phyloP scores from a whole-genome alignment of 2,113 vertebrate species.

The Epinephelus moara region DNA sequence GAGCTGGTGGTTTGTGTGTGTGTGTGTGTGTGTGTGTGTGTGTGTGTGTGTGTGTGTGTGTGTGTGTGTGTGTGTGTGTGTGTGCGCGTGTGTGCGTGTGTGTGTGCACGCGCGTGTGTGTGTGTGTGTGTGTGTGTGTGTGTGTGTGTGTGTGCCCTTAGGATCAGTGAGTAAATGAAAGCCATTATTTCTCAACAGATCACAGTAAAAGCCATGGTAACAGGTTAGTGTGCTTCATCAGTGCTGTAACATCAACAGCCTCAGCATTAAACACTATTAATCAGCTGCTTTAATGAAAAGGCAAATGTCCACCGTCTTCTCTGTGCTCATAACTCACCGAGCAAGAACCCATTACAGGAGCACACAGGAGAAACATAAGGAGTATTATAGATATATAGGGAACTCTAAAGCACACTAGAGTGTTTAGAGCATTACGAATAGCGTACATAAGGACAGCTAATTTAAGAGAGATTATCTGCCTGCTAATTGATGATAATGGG shows the following conservation, averaged over 20 bases:
- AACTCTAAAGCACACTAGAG: slow-evolving; percentile 13
- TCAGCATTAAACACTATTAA: slow-evolving; percentile 65
- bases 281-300: slow-evolving; percentile 78
- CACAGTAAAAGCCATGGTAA: slow-evolving; percentile 64
- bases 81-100: slow-evolving; percentile 3
- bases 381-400: slow-evolving; percentile 37
- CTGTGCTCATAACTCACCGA: slow-evolving; percentile 55
- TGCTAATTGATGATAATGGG: slow-evolving; percentile 2
- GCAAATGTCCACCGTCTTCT: slow-evolving; percentile 47
- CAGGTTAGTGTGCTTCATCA: slow-evolving; percentile 59
- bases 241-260: slow-evolving; percentile 45
- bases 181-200: slow-evolving; percentile 67
- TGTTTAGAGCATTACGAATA: slow-evolving; percentile 12
- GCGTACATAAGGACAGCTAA: not conserved
- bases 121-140: slow-evolving; percentile 2
- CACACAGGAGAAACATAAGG: slow-evolving; percentile 47
- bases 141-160: slow-evolving; percentile 29
- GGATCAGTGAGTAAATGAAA: slow-evolving; percentile 70
- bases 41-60: not conserved
- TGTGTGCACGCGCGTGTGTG: slow-evolving; percentile 2
- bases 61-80: slow-evolving; percentile 17
- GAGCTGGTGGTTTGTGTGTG: not conserved
- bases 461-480: slow-evolving; percentile 2
- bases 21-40: slow-evolving; percentile 13
- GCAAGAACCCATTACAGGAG: slow-evolving; percentile 29